A percentile compares a stretch with the other conserved stretches of the same genome.
These are phyloP conservation scores for Galaxias olidus DNA, from an alignment of 2,797 vertebrate species.

Conservation along the genomic window DNA sequence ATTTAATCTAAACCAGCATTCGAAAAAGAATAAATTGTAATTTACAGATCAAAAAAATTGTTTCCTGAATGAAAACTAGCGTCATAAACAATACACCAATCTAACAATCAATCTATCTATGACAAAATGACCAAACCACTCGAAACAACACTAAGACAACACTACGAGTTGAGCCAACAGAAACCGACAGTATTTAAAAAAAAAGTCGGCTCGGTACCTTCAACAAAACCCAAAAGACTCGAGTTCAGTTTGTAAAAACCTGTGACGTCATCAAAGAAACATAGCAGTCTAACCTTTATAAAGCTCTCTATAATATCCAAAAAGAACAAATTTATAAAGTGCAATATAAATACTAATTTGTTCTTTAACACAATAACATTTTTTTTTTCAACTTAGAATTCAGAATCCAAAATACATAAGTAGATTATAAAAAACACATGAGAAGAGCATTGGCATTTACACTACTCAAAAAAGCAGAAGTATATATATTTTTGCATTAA, in stretches of 20 bases:
- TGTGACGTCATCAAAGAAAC: constrained; percentile 49
- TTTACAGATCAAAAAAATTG: constrained; percentile 43
- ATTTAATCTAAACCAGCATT: constrained; percentile 36
- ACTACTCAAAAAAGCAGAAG: constrained; percentile 57
- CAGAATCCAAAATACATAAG: constrained; percentile 58
- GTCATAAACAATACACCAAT: constrained; percentile 15
- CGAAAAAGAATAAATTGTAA: constrained; percentile 42
- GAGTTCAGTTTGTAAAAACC: constrained; percentile 48
- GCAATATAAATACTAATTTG: constrained; percentile 69
- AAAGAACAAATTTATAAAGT: constrained; percentile 65
- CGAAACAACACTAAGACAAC: constrained; percentile 46
- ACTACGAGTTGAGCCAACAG: constrained; percentile 36
- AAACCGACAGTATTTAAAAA: constrained; percentile 1
- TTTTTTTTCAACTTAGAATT: constrained; percentile 60
- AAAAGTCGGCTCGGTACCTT: constrained; percentile 57
- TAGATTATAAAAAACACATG: constrained; percentile 65
- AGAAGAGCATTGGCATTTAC: constrained; percentile 61
- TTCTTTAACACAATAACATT: constrained; percentile 63
- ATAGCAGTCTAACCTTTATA: constrained; percentile 50
- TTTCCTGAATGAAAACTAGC: constrained; percentile 41
- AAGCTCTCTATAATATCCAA: constrained; percentile 57
- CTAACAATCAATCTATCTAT: constrained; percentile 38
- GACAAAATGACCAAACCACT: constrained; percentile 48
- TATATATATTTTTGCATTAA: constrained; percentile 40
- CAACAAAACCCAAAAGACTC: constrained; percentile 44